A percentile compares a stretch with the other conserved stretches of the same genome.
phyloP scores from a whole-genome alignment of 2,797 vertebrate species.

The Erethizon dorsatum region DNA sequence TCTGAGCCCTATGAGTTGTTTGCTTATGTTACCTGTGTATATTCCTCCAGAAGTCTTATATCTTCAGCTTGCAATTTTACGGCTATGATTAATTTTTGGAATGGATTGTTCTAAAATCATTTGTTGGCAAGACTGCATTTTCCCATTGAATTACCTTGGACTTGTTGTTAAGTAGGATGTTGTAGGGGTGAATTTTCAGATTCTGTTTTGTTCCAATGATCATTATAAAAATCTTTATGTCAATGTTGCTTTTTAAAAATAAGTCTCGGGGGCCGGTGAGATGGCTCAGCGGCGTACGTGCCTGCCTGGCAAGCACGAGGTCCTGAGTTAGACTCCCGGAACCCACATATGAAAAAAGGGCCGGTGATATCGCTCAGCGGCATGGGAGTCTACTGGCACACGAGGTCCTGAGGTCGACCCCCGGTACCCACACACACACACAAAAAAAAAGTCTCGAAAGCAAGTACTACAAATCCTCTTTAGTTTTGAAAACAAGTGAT shows the following conservation, averaged over 20 bases:
- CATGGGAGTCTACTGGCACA: too few species aligned
- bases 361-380: too few species aligned
- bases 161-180: background rate
- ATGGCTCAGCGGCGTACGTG: too few species aligned
- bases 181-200: background rate
- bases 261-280: too few species aligned
- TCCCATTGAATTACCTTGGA: background rate
- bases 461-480: background rate
- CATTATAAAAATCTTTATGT: background rate
- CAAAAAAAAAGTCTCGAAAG: background rate
- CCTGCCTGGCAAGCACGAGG: too few species aligned
- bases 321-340: too few species aligned
- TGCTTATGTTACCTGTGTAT: background rate
- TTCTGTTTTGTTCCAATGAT: background rate
- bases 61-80: background rate
- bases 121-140: background rate
- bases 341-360: too few species aligned
- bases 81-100: background rate
- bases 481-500: background rate
- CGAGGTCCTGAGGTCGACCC: too few species aligned
- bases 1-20: background rate
- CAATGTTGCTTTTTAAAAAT: background rate
- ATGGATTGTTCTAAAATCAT: background rate
- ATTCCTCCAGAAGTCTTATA: background rate
- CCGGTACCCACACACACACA: too few species aligned